Evolutionary conservation across 2,888 invertebrate genomes (phyloP).

Genomic region (Amiota communis): DNA sequence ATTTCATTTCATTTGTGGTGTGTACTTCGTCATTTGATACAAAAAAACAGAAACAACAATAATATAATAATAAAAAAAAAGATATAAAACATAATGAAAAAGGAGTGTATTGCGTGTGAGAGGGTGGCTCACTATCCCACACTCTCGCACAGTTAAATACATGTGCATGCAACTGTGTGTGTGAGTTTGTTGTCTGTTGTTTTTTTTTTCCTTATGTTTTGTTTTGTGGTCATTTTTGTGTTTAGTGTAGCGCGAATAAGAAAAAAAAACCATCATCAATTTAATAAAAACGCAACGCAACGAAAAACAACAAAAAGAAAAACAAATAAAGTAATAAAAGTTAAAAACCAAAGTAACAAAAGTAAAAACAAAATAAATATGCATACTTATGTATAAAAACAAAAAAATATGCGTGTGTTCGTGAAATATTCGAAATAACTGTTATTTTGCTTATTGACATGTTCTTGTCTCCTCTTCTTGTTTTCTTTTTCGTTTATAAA

Average conservation of each 20-base stretch:
- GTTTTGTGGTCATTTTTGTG: slow-evolving; percentile 29
- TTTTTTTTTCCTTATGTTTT: slow-evolving; percentile 38
- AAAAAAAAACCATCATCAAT: neutral
- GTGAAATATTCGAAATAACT: slow-evolving; percentile 33
- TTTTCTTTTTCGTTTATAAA: neutral
- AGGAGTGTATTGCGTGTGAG: slow-evolving; percentile 5
- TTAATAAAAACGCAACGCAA: neutral
- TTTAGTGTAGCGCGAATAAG: neutral
- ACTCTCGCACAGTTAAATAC: neutral
- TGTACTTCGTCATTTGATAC: neutral
- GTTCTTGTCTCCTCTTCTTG: slow-evolving; percentile 34
- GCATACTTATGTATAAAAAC: too few species aligned
- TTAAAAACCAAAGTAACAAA: neutral
- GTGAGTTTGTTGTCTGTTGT: slow-evolving; percentile 25
- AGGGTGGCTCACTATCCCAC: neutral
- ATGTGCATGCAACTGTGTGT: slow-evolving; percentile 18
- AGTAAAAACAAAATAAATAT: neutral
- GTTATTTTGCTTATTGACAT: slow-evolving; percentile 47
- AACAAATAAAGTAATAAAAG: slow-evolving; percentile 35
- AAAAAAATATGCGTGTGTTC: slow-evolving; percentile 21
- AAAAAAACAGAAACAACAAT: neutral
- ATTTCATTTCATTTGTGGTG: slow-evolving; percentile 27
- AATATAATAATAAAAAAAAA: neutral
- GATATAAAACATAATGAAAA: slow-evolving; percentile 1
- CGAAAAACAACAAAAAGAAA: slow-evolving; percentile 26